Percentiles rank a stretch among this genome's conserved stretches.
Evolutionary conservation across 2,888 invertebrate species (phyloP).

Genomic region (Eudemis profundana): DNA sequence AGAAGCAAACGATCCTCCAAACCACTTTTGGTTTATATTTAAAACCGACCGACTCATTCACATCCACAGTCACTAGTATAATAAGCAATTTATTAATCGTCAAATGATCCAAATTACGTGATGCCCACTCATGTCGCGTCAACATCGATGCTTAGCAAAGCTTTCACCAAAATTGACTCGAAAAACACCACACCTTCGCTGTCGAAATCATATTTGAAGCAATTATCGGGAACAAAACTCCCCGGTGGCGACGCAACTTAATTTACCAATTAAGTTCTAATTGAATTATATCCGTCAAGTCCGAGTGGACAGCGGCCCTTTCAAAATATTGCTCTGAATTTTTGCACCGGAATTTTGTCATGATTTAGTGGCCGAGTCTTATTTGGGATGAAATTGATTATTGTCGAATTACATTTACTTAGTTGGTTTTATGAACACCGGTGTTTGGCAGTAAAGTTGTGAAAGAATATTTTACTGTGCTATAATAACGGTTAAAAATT

Average conservation of each 20-base stretch:
- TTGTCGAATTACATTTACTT: background rate
- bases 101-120: constrained; percentile 28
- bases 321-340: constrained; percentile 36
- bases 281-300: constrained; percentile 81
- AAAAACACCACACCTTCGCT: constrained; percentile 67
- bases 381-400: background rate
- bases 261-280: constrained; percentile 83
- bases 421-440: background rate
- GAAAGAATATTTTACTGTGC: too few species aligned
- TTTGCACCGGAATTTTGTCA: constrained; percentile 22
- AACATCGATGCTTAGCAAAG: constrained; percentile 30
- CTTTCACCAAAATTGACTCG: constrained; percentile 67
- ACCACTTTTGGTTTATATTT: too few species aligned
- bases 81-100: constrained; percentile 27
- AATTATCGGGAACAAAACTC: constrained; percentile 70
- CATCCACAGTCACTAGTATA: background rate
- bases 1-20: too few species aligned
- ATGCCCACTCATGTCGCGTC: constrained; percentile 12
- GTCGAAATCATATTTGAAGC: constrained; percentile 77
- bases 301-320: constrained; percentile 50
- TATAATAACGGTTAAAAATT: too few species aligned
- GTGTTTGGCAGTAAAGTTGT: background rate
- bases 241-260: constrained; percentile 73
- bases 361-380: background rate
- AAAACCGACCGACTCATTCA: background rate